Evolutionary conservation across 2,797 vertebrate genomes (phyloP).

Genomic region (Rhadinocentrus ornatus): DNA sequence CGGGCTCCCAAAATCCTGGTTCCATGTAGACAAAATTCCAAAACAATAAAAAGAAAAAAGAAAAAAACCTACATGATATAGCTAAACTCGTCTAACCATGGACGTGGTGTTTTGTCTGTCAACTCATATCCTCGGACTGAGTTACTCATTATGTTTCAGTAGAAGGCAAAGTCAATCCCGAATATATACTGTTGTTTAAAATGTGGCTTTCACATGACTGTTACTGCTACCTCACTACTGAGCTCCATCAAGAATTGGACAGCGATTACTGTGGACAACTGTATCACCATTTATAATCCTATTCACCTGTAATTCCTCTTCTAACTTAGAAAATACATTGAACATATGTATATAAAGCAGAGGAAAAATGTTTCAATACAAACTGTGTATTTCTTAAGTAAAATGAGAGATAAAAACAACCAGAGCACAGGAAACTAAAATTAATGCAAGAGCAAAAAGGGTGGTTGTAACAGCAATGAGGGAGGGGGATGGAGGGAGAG

Average conservation of each 20-base stretch:
- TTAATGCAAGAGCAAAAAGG: conserved; percentile 20
- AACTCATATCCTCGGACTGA: background rate
- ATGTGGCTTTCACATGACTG: conserved; percentile 38
- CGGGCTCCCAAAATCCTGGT: too few relatives aligned
- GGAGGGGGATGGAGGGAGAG: conserved; percentile 35
- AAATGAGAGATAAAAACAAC: conserved; percentile 45
- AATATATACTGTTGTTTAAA: conserved; percentile 47
- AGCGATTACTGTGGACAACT: background rate
- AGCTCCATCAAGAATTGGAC: conserved; percentile 32
- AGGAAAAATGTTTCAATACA: conserved; percentile 6
- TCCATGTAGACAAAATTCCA: too few relatives aligned
- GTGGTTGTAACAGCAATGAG: conserved; percentile 29
- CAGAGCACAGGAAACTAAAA: conserved; percentile 34
- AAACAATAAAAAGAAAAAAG: too few relatives aligned
- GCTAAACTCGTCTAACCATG: too few relatives aligned
- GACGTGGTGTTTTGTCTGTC: background rate
- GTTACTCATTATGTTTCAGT: conserved; percentile 29
- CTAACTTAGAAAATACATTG: background rate
- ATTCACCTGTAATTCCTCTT: background rate
- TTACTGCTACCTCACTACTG: conserved; percentile 10
- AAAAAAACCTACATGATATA: too few relatives aligned
- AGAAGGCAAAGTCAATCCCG: conserved; percentile 26
- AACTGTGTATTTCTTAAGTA: conserved; percentile 4
- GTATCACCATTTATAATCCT: background rate
- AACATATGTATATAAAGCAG: background rate